A percentile compares a stretch with the other conserved stretches of the same genome.
These are phyloP conservation scores for Idaea aversata DNA, from an alignment of 2,888 invertebrate species.

Conservation along the genomic window DNA sequence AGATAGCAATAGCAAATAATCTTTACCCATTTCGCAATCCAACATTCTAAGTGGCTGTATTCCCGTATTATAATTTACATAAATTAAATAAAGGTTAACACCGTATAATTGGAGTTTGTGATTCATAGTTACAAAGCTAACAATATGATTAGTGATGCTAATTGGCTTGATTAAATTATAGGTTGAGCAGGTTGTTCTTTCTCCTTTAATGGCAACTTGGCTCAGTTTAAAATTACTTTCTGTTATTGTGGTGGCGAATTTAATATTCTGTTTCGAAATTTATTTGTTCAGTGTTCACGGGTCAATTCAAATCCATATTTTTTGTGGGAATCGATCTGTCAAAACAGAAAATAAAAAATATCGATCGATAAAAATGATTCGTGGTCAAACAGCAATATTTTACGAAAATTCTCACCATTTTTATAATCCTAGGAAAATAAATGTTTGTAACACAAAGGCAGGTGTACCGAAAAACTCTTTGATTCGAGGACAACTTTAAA, in stretches of 20 bases:
- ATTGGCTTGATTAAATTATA: conserved; percentile 48
- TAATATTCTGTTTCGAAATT: neutral
- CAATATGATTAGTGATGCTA: conserved; percentile 59
- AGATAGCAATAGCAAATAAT: conserved; percentile 30
- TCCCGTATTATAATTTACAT: conserved; percentile 58
- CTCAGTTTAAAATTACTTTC: conserved; percentile 39
- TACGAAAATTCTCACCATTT: conserved; percentile 27
- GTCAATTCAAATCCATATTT: neutral
- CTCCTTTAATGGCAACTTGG: neutral
- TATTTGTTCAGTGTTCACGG: neutral
- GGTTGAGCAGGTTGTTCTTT: conserved; percentile 39
- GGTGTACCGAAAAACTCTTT: conserved; percentile 66
- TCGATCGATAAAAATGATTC: neutral
- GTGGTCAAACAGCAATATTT: conserved; percentile 6
- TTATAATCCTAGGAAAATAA: conserved; percentile 28
- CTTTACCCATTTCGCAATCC: conserved; percentile 35
- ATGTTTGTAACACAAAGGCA: conserved; percentile 50
- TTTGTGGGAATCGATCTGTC: neutral
- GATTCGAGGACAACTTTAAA: conserved; percentile 50
- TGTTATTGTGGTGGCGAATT: conserved; percentile 17
- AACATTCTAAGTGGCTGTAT: conserved; percentile 33
- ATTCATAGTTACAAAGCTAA: conserved; percentile 51
- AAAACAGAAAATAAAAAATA: neutral
- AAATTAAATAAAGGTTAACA: conserved; percentile 59
- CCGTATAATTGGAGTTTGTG: conserved; percentile 52